Conservation (phyloP, 2,888 invertebrate genomes). For the Macropis europaea region DNA sequence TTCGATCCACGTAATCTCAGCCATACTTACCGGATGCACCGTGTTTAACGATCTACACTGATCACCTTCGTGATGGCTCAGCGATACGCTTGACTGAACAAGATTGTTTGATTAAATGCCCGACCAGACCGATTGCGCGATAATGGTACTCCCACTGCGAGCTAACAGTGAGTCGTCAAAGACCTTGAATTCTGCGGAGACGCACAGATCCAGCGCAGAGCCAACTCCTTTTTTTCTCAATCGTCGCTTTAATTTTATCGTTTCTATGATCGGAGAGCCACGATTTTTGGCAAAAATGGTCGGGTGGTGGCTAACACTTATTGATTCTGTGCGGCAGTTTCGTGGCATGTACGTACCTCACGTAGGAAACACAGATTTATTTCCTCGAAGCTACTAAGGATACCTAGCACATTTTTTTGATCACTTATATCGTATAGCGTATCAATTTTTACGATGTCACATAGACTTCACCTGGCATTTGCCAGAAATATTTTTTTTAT, state of each 20-base stretch:
- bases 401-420: too few species aligned
- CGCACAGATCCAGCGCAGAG: not conserved
- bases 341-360: too few species aligned
- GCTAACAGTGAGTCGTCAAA: not conserved
- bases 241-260: not conserved
- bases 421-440: too few species aligned
- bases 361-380: too few species aligned
- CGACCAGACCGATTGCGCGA: constrained; percentile 2
- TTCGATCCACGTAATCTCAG: constrained; percentile 21
- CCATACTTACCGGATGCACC: constrained; percentile 6
- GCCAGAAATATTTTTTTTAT: too few species aligned
- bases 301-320: too few species aligned
- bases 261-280: not conserved
- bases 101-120: constrained; percentile 26
- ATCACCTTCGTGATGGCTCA: constrained; percentile 32
- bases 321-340: too few species aligned
- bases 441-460: too few species aligned
- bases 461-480: too few species aligned
- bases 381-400: too few species aligned
- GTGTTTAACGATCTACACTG: constrained; percentile 40
- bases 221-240: not conserved
- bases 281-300: not conserved
- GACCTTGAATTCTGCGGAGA: not conserved
- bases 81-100: constrained; percentile 21
- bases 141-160: constrained; percentile 5